These are phyloP conservation scores for Lochmaea crataegi DNA, from an alignment of 2,888 invertebrate genomes.

Conservation along the genomic window DNA sequence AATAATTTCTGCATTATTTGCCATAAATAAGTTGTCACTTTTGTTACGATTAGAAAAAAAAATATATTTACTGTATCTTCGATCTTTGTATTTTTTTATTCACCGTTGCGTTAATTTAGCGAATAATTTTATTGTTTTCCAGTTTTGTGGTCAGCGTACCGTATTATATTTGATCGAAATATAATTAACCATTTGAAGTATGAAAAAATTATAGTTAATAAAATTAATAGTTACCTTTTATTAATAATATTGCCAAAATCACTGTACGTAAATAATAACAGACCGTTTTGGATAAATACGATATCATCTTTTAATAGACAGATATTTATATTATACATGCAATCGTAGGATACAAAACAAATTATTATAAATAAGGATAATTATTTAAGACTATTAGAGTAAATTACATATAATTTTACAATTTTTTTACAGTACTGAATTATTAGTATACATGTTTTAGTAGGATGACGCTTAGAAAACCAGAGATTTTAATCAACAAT, in stretches of 20 bases:
- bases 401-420: constrained; percentile 39
- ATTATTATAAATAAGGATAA: constrained; percentile 38
- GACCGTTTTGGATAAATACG: constrained; percentile 2
- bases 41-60: no score
- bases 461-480: constrained; percentile 13
- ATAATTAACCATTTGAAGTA: no score
- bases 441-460: constrained; percentile 23
- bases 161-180: neutral
- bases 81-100: no score
- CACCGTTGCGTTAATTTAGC: no score
- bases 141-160: neutral
- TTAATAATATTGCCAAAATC: constrained; percentile 5
- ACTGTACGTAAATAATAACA: constrained; percentile 8
- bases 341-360: constrained; percentile 32
- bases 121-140: no score
- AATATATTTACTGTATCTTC: no score
- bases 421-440: constrained; percentile 33
- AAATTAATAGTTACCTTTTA: neutral
- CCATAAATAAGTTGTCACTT: no score
- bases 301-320: constrained; percentile 2
- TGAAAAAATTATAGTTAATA: neutral
- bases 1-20: no score
- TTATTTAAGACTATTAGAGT: constrained; percentile 36
- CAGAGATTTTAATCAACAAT: constrained; percentile 18
- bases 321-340: constrained; percentile 21